These are phyloP conservation scores for Sclerurus mexicanus DNA, from an alignment of 2,113 vertebrate species.

Conservation along the genomic window DNA sequence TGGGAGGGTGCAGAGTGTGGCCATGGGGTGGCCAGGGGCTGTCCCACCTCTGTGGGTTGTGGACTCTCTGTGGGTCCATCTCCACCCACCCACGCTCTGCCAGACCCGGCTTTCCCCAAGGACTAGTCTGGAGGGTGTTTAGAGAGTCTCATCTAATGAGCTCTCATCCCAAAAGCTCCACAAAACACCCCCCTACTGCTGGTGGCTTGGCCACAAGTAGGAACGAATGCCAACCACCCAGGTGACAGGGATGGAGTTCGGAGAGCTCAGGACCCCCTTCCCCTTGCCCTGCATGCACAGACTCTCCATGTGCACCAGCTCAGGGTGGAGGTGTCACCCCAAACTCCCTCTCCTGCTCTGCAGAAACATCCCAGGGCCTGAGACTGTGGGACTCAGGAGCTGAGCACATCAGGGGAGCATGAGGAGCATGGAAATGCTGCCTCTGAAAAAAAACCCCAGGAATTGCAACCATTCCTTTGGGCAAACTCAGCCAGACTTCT, in stretches of 20 bases:
- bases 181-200: fast-evolving
- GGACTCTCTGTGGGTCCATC: neutral
- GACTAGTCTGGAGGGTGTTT: neutral
- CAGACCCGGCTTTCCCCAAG: neutral
- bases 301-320: fast-evolving
- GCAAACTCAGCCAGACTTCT: neutral
- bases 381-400: neutral
- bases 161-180: neutral
- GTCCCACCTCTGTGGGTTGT: neutral
- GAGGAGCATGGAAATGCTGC: neutral
- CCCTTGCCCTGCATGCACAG: neutral
- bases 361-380: neutral
- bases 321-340: neutral
- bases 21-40: neutral
- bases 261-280: neutral
- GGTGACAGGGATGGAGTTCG: fast-evolving
- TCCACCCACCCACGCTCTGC: fast-evolving
- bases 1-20: neutral
- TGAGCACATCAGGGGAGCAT: fast-evolving
- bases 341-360: neutral
- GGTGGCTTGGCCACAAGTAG: neutral
- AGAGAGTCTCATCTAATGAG: fast-evolving
- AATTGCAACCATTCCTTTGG: neutral
- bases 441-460: neutral
- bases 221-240: neutral